A percentile compares a stretch with the other conserved stretches of the same genome.
Conservation (phyloP, 2,113 vertebrate genomes). For the Anhinga rufa region DNA sequence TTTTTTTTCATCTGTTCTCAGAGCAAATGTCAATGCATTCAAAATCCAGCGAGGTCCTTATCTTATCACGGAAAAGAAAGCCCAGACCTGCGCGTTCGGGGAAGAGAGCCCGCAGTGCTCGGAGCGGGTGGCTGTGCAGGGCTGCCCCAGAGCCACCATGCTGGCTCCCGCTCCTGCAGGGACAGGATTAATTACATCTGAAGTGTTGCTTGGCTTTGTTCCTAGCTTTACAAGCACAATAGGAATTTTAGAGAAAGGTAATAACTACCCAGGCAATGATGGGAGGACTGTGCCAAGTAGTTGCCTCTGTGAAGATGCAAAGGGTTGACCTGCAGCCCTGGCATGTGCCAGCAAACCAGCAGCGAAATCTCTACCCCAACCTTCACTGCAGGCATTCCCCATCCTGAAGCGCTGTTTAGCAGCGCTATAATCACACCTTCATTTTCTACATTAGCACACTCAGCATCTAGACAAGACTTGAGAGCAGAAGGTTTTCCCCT, state of each 20-base stretch:
- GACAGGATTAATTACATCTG: not conserved
- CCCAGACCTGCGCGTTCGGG: not conserved
- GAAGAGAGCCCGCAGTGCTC: not conserved
- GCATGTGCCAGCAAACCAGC: not conserved
- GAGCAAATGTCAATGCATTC: constrained; percentile 6
- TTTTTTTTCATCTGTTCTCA: not conserved
- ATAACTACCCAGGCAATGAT: not conserved
- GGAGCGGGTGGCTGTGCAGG: not conserved
- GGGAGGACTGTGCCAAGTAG: not conserved
- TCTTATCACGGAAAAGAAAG: not conserved
- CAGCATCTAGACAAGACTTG: not conserved
- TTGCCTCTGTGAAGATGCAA: not conserved
- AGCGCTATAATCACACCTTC: not conserved
- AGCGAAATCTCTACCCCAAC: not conserved
- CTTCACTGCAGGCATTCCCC: not conserved
- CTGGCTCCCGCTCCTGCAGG: not conserved
- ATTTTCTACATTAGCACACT: not conserved
- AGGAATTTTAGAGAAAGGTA: not conserved
- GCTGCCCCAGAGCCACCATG: not conserved
- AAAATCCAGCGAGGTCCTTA: not conserved
- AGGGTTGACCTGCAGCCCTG: not conserved
- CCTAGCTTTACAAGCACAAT: not conserved
- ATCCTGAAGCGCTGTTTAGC: not conserved
- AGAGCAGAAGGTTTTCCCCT: not conserved
- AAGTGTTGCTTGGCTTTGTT: not conserved